Base-by-base conservation (phyloP, 1,140 invertebrate genomes). In the Rhynchophorus ferrugineus region DNA sequence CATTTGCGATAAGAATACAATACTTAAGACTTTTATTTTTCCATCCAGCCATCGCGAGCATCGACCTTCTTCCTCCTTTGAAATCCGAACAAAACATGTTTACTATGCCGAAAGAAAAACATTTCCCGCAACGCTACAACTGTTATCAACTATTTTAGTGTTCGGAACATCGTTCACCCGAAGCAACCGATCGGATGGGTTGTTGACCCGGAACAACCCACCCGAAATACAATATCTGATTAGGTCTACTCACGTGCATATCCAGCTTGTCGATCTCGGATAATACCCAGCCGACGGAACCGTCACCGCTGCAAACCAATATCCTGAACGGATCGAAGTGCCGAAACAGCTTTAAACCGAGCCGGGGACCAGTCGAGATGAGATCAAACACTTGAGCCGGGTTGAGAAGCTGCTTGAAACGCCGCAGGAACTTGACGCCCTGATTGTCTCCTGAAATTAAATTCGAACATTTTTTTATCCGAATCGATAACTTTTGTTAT, bases 351-450 rank as follows among this genome's bases (percentile, higher is more conserved):
- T 86, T 77, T 54, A 95, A 74, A 37, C 93, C 93, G 48, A 94
- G 78, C 39, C 87, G 79, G 20, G 95, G 93, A 33, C 91, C 90
- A 9, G 81, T 82, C 7, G 77, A 78, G 56, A 95, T 94, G 58
- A 98, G 82, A 78, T 98, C 94, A 75, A 97, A 98, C 33, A 98
- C 93, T 78, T 98, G 94, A 50, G 92, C 92, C 8, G 95, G 94
- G 76, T 98, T 98, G 22, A 97, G 75, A 38, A 97, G 78, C 70
- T 97, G 94, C 68, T 95, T 95, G 71, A 98, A 96, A 52, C 93
- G 80, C 50, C 92, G 77, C 35, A 98, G 78, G 75, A 98, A 96
- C 72, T 95, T 94, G n/a, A 96, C 83, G 53, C 91, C 94, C 75
- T 94, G 91, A 75, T 96, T 96, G 76, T 97, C 94, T 60, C 94